Percentiles rank a stretch among this genome's conserved stretches.
These are phyloP conservation scores for Trypoxylus dichotomus DNA, from an alignment of 1,140 invertebrate genomes.

Conservation along the genomic window DNA sequence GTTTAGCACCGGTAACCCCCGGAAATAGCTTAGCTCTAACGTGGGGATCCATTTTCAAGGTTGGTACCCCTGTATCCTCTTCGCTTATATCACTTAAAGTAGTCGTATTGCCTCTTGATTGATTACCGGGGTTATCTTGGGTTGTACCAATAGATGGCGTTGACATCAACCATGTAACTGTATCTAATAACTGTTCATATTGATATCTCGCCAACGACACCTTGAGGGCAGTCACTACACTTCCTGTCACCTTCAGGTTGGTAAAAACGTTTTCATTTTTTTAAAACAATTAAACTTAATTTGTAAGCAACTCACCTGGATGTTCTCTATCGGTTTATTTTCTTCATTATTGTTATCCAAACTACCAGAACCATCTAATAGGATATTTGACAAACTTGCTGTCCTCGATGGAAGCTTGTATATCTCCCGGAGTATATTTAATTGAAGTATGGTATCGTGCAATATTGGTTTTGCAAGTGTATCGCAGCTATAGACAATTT, in stretches of 20 bases:
- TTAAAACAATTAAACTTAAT: background rate
- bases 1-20: constrained; percentile 30
- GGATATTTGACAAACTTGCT: constrained; percentile 43
- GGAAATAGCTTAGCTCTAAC: constrained; percentile 58
- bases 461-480: constrained; percentile 70
- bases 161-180: constrained; percentile 56
- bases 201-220: constrained; percentile 82
- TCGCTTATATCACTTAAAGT: constrained; percentile 51
- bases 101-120: constrained; percentile 33
- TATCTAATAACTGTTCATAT: constrained; percentile 87
- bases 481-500: constrained; percentile 70
- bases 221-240: constrained; percentile 80
- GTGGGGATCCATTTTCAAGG: constrained; percentile 63
- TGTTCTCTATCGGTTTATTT: constrained; percentile 15
- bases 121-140: constrained; percentile 33
- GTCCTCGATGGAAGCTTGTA: constrained; percentile 35
- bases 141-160: constrained; percentile 39
- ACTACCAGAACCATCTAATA: constrained; percentile 41
- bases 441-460: constrained; percentile 80
- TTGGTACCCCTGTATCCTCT: constrained; percentile 57
- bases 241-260: constrained; percentile 68
- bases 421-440: constrained; percentile 60
- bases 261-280: background rate
- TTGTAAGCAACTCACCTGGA: constrained; percentile 21
- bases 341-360: constrained; percentile 19